phyloP scores from a whole-genome alignment of 53 echinoderm and acorn worm species.

The Stichopus horrens region DNA sequence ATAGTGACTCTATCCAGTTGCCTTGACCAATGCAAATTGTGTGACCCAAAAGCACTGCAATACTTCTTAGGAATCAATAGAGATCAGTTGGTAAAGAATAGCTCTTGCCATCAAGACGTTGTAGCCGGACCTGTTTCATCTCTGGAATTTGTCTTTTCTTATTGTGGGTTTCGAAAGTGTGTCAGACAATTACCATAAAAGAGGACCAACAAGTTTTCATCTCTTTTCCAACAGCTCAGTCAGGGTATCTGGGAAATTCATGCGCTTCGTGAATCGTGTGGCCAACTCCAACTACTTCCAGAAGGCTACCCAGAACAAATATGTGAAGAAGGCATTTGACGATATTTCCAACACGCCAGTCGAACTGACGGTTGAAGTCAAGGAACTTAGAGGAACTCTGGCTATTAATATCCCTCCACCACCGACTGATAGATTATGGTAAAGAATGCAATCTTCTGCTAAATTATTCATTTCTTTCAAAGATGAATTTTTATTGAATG shows the following conservation, averaged over 20 bases:
- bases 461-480: too few relatives aligned
- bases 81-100: too few relatives aligned
- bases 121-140: too few relatives aligned
- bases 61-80: too few relatives aligned
- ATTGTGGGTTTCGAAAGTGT: too few relatives aligned
- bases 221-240: neutral
- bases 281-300: conserved; percentile 98
- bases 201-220: neutral
- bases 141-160: too few relatives aligned
- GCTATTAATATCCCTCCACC: conserved; percentile 93
- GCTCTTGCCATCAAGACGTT: too few relatives aligned
- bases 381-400: conserved; percentile 76
- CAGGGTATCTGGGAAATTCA: conserved; percentile 60
- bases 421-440: conserved; percentile 96
- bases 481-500: too few relatives aligned
- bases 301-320: conserved; percentile 90
- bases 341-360: conserved; percentile 91
- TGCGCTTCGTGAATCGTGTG: conserved; percentile 86
- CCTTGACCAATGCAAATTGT: too few relatives aligned
- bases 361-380: conserved; percentile 86
- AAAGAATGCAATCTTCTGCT: conserved; percentile 2
- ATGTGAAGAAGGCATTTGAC: conserved; percentile 85
- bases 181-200: too few relatives aligned
- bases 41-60: too few relatives aligned
- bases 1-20: too few relatives aligned